phyloP scores from a whole-genome alignment of 2,888 invertebrate species.

The Hypomecis atomaria region DNA sequence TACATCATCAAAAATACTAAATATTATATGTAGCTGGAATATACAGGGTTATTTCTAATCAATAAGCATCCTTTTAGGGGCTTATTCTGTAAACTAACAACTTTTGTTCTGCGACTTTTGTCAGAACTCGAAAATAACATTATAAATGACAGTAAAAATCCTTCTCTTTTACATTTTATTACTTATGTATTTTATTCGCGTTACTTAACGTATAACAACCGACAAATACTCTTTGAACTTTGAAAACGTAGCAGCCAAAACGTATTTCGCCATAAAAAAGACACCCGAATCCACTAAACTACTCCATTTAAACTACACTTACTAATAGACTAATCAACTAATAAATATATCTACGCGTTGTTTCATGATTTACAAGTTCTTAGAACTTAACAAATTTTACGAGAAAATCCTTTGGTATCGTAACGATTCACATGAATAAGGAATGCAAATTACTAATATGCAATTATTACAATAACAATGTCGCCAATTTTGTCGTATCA shows the following conservation, averaged over 20 bases:
- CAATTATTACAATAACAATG: too few relatives aligned
- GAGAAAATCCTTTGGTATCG: conserved; percentile 28
- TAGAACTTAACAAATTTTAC: conserved; percentile 31
- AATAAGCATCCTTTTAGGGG: too few relatives aligned
- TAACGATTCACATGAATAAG: conserved; percentile 18
- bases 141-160: too few relatives aligned
- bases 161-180: too few relatives aligned
- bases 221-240: not conserved
- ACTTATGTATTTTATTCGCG: not conserved
- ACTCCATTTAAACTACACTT: not conserved
- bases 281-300: conserved; percentile 8
- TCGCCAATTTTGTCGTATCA: not conserved
- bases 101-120: too few relatives aligned
- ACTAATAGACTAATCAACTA: conserved; percentile 4
- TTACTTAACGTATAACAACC: not conserved
- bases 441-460: conserved; percentile 20
- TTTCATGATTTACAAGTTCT: conserved; percentile 27
- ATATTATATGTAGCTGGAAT: too few relatives aligned
- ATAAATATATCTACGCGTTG: conserved; percentile 8
- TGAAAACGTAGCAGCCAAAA: not conserved
- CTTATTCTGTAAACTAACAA: too few relatives aligned
- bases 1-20: too few relatives aligned
- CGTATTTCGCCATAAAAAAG: not conserved
- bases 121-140: too few relatives aligned
- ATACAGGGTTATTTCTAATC: too few relatives aligned